A percentile compares a stretch with the other conserved stretches of the same genome.
Conservation (phyloP, 2,888 invertebrate genomes). For the Ametastegia equiseti region DNA sequence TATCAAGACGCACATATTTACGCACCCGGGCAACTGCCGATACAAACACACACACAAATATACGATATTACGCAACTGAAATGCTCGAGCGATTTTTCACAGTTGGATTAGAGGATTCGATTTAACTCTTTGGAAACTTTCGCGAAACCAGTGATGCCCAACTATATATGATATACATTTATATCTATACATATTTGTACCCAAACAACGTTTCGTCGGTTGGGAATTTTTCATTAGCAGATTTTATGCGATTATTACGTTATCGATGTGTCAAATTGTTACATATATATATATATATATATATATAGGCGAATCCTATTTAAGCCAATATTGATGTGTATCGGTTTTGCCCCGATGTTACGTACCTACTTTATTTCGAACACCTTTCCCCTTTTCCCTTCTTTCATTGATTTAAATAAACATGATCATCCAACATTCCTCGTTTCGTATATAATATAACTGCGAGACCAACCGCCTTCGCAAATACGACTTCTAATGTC, state of each 20-base stretch:
- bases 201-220: not conserved
- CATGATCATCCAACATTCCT: not conserved
- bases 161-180: not conserved
- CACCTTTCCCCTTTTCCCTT: not conserved
- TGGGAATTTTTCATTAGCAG: too few relatives aligned
- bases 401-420: not conserved
- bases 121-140: not conserved
- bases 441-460: not conserved
- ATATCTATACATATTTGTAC: not conserved
- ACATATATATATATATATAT: too few relatives aligned
- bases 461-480: not conserved
- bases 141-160: not conserved
- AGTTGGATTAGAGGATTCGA: not conserved
- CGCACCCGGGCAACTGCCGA: not conserved
- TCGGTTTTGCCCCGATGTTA: too few relatives aligned
- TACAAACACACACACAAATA: not conserved
- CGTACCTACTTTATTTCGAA: not conserved
- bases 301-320: too few relatives aligned
- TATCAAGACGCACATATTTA: slow-evolving; percentile 13
- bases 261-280: too few relatives aligned
- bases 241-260: too few relatives aligned
- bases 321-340: too few relatives aligned
- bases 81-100: not conserved
- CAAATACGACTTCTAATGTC: not conserved
- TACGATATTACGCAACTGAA: not conserved